Base-by-base conservation (phyloP, 2,797 vertebrate genomes). In the Artibeus lituratus region DNA sequence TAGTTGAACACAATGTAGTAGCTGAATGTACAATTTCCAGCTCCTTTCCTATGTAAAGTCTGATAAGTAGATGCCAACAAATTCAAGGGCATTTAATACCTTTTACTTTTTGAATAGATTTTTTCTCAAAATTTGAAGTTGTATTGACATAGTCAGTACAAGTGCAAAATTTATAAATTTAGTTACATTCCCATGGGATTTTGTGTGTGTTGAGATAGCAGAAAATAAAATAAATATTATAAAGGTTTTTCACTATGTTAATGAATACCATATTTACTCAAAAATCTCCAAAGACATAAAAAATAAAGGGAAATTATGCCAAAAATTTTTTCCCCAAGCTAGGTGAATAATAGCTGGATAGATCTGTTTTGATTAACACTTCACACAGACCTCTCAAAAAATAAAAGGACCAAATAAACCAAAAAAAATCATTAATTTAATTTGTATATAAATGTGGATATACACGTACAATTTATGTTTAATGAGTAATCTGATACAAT, bases 91-190 rank as follows among this genome's bases (percentile, higher is more conserved):
- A 0, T 59, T 69, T 18, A 32, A 49, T 39, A 2, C 8, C 53
- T 87, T 74, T 16, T 19, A 85, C 87, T 92, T 96, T 6, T 62
- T 94, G 62, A 69, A 87, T 16, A 5, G 39, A 96, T 47, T 89
- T 12, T 42, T 62, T 69, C 9, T 53, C 24, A 89, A 10, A 18
- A 37, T 93, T 96, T 90, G 53, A 82, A 94, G 78, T 73, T 67
- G 65, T 95, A 62, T 26, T 96, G 49, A 47, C 5, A 32, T 32
- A 73, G 5, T 74, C n/a, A 89, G 77, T 94, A 0, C 19, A 92
- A 84, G 3, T 90, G 67, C 77, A 82, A 9, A 47, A 77, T 19
- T 86, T 91, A 42, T 67, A 86, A 93, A 35, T 16, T 18, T 35
- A 81, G 42, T 19, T 95, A 95, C 73, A 18, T 91, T 91, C 14